These are phyloP conservation scores for Drosophila flavopinicola DNA, from an alignment of 2,888 invertebrate genomes.

Conservation along the genomic window DNA sequence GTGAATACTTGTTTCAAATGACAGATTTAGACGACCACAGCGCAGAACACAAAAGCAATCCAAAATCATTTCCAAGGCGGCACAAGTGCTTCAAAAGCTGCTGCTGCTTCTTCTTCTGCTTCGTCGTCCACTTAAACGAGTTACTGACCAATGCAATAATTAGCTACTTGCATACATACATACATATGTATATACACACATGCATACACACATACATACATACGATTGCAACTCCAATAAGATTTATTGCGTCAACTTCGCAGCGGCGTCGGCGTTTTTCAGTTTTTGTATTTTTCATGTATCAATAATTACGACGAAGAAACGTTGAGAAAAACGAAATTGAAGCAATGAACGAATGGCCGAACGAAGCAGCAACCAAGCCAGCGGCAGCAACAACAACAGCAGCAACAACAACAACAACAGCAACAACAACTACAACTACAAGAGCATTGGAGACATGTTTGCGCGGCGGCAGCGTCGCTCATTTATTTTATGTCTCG, in stretches of 20 bases:
- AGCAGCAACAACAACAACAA: slow-evolving; percentile 35
- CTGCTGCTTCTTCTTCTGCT: slow-evolving; percentile 2
- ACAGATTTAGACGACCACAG: slow-evolving; percentile 8
- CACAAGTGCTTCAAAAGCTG: neutral
- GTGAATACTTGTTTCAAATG: slow-evolving; percentile 26
- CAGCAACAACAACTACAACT: slow-evolving; percentile 36
- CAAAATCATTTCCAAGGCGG: neutral
- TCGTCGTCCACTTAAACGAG: slow-evolving; percentile 35
- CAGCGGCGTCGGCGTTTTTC: slow-evolving; percentile 39
- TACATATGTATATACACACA: neutral
- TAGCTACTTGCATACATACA: slow-evolving; percentile 27
- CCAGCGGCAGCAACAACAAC: slow-evolving; percentile 29
- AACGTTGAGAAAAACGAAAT: slow-evolving; percentile 59
- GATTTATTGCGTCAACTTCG: slow-evolving; percentile 57
- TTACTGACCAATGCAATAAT: slow-evolving; percentile 63
- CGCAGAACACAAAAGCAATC: slow-evolving; percentile 11
- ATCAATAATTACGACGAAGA: slow-evolving; percentile 72
- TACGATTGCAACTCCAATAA: slow-evolving; percentile 51
- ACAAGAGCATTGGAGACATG: slow-evolving; percentile 69
- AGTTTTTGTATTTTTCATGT: slow-evolving; percentile 53
- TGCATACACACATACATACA: neutral
- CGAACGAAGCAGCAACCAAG: slow-evolving; percentile 42
- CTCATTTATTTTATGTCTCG: slow-evolving; percentile 77
- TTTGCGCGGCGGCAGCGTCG: slow-evolving; percentile 71
- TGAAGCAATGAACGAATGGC: slow-evolving; percentile 59